Evolutionary conservation across 1,140 invertebrate genomes (phyloP), one percentile per base, ranked within the genome.

Genomic region (Drosophila watanabei): DNA sequence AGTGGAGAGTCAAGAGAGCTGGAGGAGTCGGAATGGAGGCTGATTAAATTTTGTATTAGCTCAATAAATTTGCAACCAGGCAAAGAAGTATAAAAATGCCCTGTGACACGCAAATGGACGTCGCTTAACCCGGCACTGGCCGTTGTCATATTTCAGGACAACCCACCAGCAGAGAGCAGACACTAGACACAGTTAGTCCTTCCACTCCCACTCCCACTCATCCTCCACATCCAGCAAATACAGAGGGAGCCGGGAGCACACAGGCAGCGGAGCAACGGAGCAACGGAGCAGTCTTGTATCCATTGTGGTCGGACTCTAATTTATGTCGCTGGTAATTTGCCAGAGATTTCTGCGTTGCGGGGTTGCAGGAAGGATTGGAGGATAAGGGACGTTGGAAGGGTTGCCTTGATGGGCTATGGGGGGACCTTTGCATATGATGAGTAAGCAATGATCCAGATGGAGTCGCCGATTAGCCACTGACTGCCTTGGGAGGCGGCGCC

Each of bases 11-110:
- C 30, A 41, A n/a, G 7, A 32, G 5, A 41, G 24, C 37, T 6
- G 49, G 35, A 18, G 35, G 20, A 60, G 43, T 39, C 33, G 58
- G 24, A 18, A 39, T 35, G 58, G 66, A 24, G 80, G 81, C 84
- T 88, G 84, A 88, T 88, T 88, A 88, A 88, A 88, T 88, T 88
- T 80, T 89, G 85, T 88, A 88, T 88, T 88, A 89, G 85, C 85
- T 78, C 84, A 88, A 88, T 88, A 88, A 88, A 88, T 88, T 88
- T 75, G 78, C 76, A 77, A 56, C 32, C 66, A 48, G 41, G 57
- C 49, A 66, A 58, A 48, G 48, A 48, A 79, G 69, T 39, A 70
- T 71, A 79, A 86, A 69, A 80, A 83, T 80, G 80, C 54, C 43
- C 77, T 80, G 64, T 63, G 84, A 88, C 66, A 83, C 71, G 84